Percentiles rank a stretch among this genome's conserved stretches.
phyloP scores from a whole-genome alignment of 2,888 invertebrate genomes.

The Coelopa pilipes region DNA sequence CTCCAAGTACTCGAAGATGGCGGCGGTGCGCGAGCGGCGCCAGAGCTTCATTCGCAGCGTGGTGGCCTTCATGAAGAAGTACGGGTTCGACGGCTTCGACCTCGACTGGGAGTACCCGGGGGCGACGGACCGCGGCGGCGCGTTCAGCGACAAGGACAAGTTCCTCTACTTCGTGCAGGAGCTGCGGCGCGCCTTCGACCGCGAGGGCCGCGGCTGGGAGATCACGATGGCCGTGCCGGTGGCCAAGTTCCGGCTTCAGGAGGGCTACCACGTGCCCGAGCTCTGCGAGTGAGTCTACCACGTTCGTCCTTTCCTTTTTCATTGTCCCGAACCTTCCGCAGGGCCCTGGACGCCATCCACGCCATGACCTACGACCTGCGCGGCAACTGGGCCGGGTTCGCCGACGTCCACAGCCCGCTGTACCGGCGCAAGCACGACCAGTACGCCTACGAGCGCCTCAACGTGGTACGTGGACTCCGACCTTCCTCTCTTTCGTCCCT shows the following conservation, averaged over 20 bases:
- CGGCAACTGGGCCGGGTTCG: conserved; percentile 92
- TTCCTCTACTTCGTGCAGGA: conserved; percentile 87
- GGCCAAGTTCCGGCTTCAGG: conserved; percentile 86
- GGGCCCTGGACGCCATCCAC: conserved; percentile 82
- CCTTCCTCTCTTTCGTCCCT: conserved; percentile 1
- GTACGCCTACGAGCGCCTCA: conserved; percentile 88
- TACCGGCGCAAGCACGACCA: conserved; percentile 88
- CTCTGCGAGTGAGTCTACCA: conserved; percentile 79
- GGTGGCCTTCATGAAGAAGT: conserved; percentile 80
- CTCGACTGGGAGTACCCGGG: conserved; percentile 93
- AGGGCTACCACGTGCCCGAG: conserved; percentile 91
- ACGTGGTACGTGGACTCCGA: conserved; percentile 77
- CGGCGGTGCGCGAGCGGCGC: conserved; percentile 75
- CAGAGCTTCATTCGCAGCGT: conserved; percentile 80
- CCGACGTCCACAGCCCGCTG: conserved; percentile 88
- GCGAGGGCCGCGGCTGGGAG: conserved; percentile 82
- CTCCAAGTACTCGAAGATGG: conserved; percentile 85
- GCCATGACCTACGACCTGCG: conserved; percentile 88
- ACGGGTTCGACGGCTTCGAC: conserved; percentile 86
- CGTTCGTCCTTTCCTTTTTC: not conserved
- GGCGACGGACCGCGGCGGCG: conserved; percentile 86
- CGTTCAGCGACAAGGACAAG: conserved; percentile 83
- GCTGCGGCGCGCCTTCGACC: conserved; percentile 80
- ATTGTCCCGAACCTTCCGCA: conserved; percentile 58
- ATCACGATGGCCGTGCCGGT: conserved; percentile 91